phyloP scores from a whole-genome alignment of 2,888 invertebrate genomes.

The Hypsopygia costalis region DNA sequence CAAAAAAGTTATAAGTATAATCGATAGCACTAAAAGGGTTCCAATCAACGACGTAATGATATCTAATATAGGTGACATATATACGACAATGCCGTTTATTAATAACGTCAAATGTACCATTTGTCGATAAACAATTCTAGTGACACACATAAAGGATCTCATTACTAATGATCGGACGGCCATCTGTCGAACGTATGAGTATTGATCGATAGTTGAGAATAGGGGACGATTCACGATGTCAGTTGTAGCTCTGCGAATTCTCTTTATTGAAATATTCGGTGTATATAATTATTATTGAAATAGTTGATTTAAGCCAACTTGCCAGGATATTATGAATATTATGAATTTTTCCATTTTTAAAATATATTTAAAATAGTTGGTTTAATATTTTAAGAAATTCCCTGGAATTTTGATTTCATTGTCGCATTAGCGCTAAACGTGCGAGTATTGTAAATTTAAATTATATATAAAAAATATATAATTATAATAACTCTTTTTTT shows the following conservation, averaged over 20 bases:
- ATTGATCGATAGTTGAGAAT: conserved; percentile 5
- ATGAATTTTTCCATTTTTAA: too few relatives aligned
- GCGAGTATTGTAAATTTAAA: neutral
- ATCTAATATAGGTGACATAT: conserved; percentile 9
- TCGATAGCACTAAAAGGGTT: conserved; percentile 4
- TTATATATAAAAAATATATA: too few relatives aligned
- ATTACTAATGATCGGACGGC: conserved; percentile 33
- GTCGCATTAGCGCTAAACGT: too few relatives aligned
- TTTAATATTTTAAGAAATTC: conserved; percentile 4
- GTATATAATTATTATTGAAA: too few relatives aligned
- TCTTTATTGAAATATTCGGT: conserved; percentile 7
- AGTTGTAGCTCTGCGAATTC: conserved; percentile 1
- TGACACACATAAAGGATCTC: conserved; percentile 35
- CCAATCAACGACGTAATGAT: too few relatives aligned
- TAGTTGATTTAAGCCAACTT: too few relatives aligned
- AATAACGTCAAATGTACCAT: conserved; percentile 25
- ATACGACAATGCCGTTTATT: conserved; percentile 10
- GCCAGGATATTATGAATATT: too few relatives aligned
- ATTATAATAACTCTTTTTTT: too few relatives aligned
- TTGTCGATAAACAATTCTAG: conserved; percentile 32
- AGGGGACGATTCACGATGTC: conserved; percentile 7
- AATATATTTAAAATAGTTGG: too few relatives aligned
- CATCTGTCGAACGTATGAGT: conserved; percentile 17
- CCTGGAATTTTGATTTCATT: neutral
- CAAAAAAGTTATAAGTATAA: too few relatives aligned